These are phyloP conservation scores for Salmo trutta DNA, from an alignment of 2,797 vertebrate genomes.

Conservation along the genomic window DNA sequence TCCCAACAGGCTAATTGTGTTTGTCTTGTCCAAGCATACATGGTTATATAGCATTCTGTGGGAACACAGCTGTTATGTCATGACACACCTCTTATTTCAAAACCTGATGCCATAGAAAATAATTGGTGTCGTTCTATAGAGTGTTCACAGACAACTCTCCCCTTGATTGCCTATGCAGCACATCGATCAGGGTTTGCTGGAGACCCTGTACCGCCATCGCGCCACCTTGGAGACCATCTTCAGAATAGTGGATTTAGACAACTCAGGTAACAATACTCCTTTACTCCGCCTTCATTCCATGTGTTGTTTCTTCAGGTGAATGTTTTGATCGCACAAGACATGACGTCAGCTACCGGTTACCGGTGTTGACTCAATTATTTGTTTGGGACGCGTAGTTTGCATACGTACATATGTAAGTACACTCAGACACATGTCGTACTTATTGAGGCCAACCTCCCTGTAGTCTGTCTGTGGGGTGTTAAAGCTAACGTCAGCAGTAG, in stretches of 20 bases:
- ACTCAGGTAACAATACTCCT: conserved; percentile 82
- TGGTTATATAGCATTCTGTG: neutral
- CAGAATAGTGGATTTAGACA: conserved; percentile 91
- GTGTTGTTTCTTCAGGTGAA: neutral
- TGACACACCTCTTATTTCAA: neutral
- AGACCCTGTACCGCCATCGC: conserved; percentile 90
- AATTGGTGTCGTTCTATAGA: neutral
- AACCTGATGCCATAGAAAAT: neutral
- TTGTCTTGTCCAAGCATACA: neutral
- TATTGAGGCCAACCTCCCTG: neutral
- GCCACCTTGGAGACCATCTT: conserved; percentile 95
- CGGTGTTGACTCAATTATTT: neutral
- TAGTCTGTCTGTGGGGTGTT: neutral
- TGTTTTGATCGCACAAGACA: neutral
- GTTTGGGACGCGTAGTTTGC: neutral
- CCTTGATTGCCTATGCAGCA: conserved; percentile 55
- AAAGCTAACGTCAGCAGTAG: conserved; percentile 3
- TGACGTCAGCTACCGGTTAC: neutral
- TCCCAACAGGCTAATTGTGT: neutral
- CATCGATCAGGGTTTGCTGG: conserved; percentile 85
- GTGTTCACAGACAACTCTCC: neutral
- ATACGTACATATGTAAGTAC: neutral
- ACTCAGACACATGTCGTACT: neutral
- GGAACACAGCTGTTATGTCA: neutral
- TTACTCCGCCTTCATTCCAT: neutral